These are phyloP conservation scores for Pogoniulus pusillus DNA, from an alignment of 2,797 vertebrate genomes.

Conservation along the genomic window DNA sequence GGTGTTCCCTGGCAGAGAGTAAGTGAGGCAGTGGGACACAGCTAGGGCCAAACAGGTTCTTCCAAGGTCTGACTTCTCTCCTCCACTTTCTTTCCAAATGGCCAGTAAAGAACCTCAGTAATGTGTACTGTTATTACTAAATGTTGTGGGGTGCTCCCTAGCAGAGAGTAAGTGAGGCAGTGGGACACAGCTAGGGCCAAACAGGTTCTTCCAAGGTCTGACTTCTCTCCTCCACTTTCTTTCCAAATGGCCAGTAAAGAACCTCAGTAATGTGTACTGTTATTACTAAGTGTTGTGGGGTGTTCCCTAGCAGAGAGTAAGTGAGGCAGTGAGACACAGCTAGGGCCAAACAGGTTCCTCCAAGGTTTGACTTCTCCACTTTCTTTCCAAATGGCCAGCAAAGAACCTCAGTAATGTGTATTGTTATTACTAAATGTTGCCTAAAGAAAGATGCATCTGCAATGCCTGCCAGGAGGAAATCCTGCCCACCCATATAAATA, in stretches of 20 bases:
- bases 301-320: not conserved
- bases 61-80: not conserved
- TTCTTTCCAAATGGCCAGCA: not conserved
- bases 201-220: not conserved
- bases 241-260: not conserved
- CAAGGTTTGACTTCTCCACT: not conserved
- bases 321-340: not conserved
- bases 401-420: not conserved
- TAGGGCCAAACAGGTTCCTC: not conserved
- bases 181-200: not conserved
- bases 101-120: not conserved
- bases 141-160: not conserved
- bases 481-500: not conserved
- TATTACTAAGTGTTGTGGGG: not conserved
- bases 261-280: not conserved
- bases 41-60: not conserved
- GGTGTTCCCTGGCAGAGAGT: not conserved
- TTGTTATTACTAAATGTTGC: conserved; percentile 11
- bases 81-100: not conserved
- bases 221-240: not conserved
- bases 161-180: not conserved
- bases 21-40: not conserved
- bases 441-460: not conserved
- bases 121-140: not conserved
- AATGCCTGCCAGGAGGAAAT: not conserved